These are phyloP conservation scores for Hirtodrosophila cameraria DNA, from an alignment of 2,888 invertebrate genomes.

Conservation along the genomic window DNA sequence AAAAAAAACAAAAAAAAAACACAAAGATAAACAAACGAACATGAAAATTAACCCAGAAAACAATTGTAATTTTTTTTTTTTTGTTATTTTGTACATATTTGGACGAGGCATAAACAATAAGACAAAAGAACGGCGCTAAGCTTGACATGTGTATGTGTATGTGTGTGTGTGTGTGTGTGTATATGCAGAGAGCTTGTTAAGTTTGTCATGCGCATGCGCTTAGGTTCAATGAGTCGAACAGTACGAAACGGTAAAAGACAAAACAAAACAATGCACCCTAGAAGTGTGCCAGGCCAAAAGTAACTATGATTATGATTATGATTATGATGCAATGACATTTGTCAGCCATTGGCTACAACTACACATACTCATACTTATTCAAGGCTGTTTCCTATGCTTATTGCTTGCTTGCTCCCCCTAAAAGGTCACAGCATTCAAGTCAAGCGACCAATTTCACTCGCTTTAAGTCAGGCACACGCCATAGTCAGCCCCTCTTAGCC, in stretches of 20 bases:
- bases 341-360: constrained; percentile 15
- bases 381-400: constrained; percentile 47
- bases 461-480: constrained; percentile 51
- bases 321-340: constrained; percentile 53
- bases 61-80: constrained; percentile 33
- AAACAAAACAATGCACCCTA: constrained; percentile 59
- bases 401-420: constrained; percentile 19
- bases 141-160: constrained; percentile 14
- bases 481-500: constrained; percentile 12
- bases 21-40: constrained; percentile 36
- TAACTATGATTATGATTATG: constrained; percentile 39
- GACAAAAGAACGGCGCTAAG: constrained; percentile 69
- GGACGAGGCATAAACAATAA: constrained; percentile 62
- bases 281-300: constrained; percentile 64
- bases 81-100: constrained; percentile 18
- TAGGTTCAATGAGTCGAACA: constrained; percentile 76
- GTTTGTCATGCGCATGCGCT: constrained; percentile 72
- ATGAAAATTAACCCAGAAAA: constrained; percentile 64
- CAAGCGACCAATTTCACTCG: constrained; percentile 54
- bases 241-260: constrained; percentile 28
- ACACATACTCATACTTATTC: constrained; percentile 4
- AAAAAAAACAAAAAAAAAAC: constrained; percentile 22
- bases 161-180: constrained; percentile 18
- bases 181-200: constrained; percentile 44
- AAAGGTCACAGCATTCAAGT: constrained; percentile 48